Conservation (phyloP, 37 sponge, comb jelly and placozoan genomes). For the Oscarella lobularis region DNA sequence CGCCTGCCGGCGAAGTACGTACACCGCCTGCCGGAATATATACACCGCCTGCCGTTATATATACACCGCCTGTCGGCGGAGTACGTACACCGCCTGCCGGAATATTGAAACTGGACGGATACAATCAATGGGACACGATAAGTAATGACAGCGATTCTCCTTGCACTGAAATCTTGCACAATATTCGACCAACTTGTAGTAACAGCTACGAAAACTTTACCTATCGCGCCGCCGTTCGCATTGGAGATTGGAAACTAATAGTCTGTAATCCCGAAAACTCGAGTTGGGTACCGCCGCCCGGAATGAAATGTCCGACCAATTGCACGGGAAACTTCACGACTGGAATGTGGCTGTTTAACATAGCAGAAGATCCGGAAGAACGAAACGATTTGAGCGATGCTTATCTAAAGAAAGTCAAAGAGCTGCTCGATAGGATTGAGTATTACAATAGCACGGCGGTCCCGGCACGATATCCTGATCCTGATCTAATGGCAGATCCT, state of each 20-base stretch:
- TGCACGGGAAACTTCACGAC: background rate
- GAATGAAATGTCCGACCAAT: background rate
- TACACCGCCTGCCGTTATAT: too few relatives aligned
- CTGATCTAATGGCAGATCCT: background rate
- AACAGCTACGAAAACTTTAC: background rate
- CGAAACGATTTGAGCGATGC: background rate
- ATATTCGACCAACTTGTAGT: background rate
- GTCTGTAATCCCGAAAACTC: background rate
- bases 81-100: too few relatives aligned
- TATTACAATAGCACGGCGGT: background rate
- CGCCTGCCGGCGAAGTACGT: too few relatives aligned
- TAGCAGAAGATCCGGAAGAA: background rate
- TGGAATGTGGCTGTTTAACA: background rate
- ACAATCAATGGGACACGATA: background rate
- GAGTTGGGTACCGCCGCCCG: background rate
- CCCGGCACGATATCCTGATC: background rate
- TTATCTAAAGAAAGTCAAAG: background rate
- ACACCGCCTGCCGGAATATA: too few relatives aligned
- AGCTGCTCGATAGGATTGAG: background rate
- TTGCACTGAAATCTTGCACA: background rate
- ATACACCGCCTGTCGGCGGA: too few relatives aligned
- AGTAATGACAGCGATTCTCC: background rate
- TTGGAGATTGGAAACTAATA: background rate
- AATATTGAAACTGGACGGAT: background rate
- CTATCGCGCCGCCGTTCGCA: background rate